Base-by-base conservation (phyloP, 2,888 invertebrate species). In the Plagodis pulveraria region DNA sequence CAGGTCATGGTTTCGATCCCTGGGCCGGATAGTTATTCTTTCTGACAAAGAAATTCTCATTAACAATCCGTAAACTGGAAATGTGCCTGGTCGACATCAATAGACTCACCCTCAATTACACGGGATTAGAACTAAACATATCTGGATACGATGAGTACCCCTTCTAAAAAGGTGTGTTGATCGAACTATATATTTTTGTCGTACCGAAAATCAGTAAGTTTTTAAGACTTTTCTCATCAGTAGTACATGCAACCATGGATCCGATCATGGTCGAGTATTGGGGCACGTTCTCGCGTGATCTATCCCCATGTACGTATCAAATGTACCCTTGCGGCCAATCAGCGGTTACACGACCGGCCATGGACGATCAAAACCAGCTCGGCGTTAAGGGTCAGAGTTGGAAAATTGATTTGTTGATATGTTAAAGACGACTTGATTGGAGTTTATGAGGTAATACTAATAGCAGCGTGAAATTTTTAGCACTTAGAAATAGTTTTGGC, bases 231-330 rank as follows among this genome's bases (percentile, higher is more conserved):
- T 44, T 66, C 41, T 56, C 6, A 7, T 33, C 43, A 49, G 35
- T 58, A 45, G 46, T 69, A 69, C 67, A 52, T 40, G 47, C 40
- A 45, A 33, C 56, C 49, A 51, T 45, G 59, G 56, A 56, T 50
- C 47, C 62, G 65, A 67, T 69, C 69, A 65, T 47, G 62, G 59
- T 58, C 62, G 63, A 61, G 64, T 56, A 66, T 63, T 59, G 60
- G 48, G 67, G 66, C 77, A 76, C 74, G 78, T 57, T 76, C 74
- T 80, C 72, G 80, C 81, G 80, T 81, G 82, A 81, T 79, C 72
- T 71, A 73, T 66, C 69, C 76, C 67, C 74, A 75, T 80, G 73
- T 70, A 75, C 62, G 67, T 64, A 69, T 66, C 65, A 60, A 59
- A 71, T 65, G 70, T 66, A 68, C 56, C 46, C 61, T 49, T 57